Conservation (phyloP, 2,113 vertebrate genomes). For the Calidris pygmaea region DNA sequence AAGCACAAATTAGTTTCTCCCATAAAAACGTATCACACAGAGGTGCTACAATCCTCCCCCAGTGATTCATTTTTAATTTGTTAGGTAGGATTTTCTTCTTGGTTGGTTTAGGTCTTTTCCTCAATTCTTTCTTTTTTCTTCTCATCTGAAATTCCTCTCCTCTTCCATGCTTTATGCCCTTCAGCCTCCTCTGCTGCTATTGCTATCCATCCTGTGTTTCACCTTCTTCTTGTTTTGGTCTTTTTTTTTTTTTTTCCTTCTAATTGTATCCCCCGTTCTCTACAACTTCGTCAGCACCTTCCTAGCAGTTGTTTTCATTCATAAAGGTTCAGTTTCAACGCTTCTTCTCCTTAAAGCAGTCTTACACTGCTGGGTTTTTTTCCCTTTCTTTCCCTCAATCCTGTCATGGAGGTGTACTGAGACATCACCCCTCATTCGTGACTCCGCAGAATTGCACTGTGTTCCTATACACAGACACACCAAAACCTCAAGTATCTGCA, state of each 20-base stretch:
- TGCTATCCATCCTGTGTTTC: not conserved
- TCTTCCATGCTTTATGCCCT: not conserved
- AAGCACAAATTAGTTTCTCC: not conserved
- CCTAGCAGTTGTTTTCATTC: not conserved
- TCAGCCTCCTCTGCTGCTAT: conserved; percentile 1
- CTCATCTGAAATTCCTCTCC: conserved; percentile 27
- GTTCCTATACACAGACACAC: not conserved
- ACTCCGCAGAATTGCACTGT: not conserved
- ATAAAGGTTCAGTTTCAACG: not conserved
- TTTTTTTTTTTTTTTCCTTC: not conserved
- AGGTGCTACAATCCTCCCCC: not conserved
- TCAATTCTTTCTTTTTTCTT: not conserved
- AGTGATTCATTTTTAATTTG: not conserved
- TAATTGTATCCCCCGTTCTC: not conserved
- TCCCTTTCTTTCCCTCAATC: not conserved
- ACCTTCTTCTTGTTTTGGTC: not conserved
- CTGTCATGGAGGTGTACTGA: not conserved
- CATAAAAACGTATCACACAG: not conserved
- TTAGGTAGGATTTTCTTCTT: conserved; percentile 2
- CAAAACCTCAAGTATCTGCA: not conserved
- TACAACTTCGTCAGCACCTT: not conserved
- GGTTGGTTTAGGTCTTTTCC: not conserved
- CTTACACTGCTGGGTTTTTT: not conserved
- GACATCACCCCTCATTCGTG: not conserved
- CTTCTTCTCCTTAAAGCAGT: not conserved